A percentile compares a stretch with the other conserved stretches of the same genome.
Evolutionary conservation across 1,140 invertebrate genomes (phyloP).

Genomic region (Hestina assimilis): DNA sequence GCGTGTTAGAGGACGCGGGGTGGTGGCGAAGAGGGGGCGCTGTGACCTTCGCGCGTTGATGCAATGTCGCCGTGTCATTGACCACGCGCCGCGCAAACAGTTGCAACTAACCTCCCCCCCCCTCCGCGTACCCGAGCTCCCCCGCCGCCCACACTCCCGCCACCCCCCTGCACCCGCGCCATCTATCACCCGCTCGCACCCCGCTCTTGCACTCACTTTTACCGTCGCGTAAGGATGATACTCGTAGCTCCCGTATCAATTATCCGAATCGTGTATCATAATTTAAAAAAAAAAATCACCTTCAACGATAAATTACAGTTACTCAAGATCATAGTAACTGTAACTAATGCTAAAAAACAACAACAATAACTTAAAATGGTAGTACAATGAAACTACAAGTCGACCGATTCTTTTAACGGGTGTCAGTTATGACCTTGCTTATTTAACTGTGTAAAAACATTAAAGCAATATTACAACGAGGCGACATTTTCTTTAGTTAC

Average conservation of each 20-base stretch:
- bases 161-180: slow-evolving; percentile 19
- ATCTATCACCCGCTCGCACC: slow-evolving; percentile 22
- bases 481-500: slow-evolving; percentile 55
- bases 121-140: slow-evolving; percentile 28
- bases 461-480: slow-evolving; percentile 27
- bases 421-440: slow-evolving; percentile 19
- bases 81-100: slow-evolving; percentile 68
- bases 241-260: slow-evolving; percentile 8
- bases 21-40: slow-evolving; percentile 40
- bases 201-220: slow-evolving; percentile 19
- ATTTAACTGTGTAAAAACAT: slow-evolving; percentile 22
- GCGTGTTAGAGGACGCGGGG: slow-evolving; percentile 43
- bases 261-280: neutral
- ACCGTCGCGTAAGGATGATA: slow-evolving; percentile 15
- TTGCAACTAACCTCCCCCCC: slow-evolving; percentile 47
- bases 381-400: slow-evolving; percentile 10
- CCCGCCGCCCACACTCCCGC: slow-evolving; percentile 14
- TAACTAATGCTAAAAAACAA: slow-evolving; percentile 23
- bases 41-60: slow-evolving; percentile 74
- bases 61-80: slow-evolving; percentile 76
- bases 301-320: neutral
- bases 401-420: slow-evolving; percentile 2
- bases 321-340: slow-evolving; percentile 7
- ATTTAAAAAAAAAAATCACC: neutral
- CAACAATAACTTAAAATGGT: slow-evolving; percentile 1